These are phyloP conservation scores for Falco rusticolus DNA, from an alignment of 2,797 vertebrate species.

Conservation along the genomic window DNA sequence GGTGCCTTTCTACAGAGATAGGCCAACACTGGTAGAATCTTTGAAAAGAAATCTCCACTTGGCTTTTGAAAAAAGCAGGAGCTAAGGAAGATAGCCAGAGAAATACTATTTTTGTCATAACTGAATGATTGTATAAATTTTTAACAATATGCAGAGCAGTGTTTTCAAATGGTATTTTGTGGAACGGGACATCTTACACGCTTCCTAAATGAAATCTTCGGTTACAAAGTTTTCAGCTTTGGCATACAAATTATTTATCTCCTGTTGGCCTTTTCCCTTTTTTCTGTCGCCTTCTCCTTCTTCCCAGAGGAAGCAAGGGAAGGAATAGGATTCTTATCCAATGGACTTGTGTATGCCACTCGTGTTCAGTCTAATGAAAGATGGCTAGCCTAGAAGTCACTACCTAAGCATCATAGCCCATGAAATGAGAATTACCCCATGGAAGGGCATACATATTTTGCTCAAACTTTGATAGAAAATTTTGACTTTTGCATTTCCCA, in stretches of 20 bases:
- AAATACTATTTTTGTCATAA: background rate
- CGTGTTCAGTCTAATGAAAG: background rate
- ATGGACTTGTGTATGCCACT: background rate
- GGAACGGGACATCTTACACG: background rate
- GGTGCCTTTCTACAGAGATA: background rate
- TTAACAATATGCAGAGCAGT: background rate
- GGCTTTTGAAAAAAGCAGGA: background rate
- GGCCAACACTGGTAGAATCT: background rate
- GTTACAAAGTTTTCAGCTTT: background rate
- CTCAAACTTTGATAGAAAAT: background rate
- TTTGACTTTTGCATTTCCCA: slow-evolving; percentile 4
- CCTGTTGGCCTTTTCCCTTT: background rate
- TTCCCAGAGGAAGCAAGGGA: background rate
- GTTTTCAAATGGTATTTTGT: background rate
- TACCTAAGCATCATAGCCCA: background rate
- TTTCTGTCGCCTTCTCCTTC: background rate
- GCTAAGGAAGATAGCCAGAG: background rate
- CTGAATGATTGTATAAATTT: background rate
- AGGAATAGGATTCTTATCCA: background rate
- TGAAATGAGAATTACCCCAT: background rate
- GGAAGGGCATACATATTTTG: background rate
- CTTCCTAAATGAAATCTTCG: background rate
- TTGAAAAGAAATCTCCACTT: background rate
- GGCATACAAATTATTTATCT: background rate
- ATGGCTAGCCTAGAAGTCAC: background rate